These are phyloP conservation scores for Teleogryllus oceanicus DNA, from an alignment of 2,888 invertebrate genomes.

Conservation along the genomic window DNA sequence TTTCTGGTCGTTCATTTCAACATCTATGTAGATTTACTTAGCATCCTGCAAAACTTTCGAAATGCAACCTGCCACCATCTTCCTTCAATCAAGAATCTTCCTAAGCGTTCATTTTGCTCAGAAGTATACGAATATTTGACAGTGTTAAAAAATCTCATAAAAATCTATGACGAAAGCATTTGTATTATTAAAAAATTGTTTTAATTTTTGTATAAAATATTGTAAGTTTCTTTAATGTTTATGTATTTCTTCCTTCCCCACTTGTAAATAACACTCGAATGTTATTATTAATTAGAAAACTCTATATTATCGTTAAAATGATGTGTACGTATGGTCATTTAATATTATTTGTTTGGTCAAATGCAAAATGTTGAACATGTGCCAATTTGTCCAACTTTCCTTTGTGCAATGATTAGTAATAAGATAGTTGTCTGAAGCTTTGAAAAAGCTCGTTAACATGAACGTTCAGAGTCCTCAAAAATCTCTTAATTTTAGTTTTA, in stretches of 20 bases:
- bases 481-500: neutral
- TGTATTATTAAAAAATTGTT: neutral
- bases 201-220: neutral
- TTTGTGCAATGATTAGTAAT: neutral
- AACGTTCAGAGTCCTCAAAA: neutral
- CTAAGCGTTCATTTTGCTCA: conserved; percentile 6
- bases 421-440: neutral
- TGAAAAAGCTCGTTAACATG: neutral
- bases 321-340: neutral
- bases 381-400: conserved; percentile 9
- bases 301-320: neutral
- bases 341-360: neutral
- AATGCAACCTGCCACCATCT: too few relatives aligned
- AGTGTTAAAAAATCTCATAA: neutral
- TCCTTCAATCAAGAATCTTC: conserved; percentile 5
- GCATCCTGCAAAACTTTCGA: too few relatives aligned
- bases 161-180: neutral
- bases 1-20: too few relatives aligned
- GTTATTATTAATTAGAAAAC: neutral
- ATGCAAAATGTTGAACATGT: neutral
- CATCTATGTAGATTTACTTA: too few relatives aligned
- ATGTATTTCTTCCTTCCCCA: neutral
- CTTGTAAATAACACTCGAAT: conserved; percentile 18
- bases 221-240: neutral
- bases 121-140: neutral